phyloP scores from a whole-genome alignment of 2,113 vertebrate genomes.

The Dipodomys ordii region DNA sequence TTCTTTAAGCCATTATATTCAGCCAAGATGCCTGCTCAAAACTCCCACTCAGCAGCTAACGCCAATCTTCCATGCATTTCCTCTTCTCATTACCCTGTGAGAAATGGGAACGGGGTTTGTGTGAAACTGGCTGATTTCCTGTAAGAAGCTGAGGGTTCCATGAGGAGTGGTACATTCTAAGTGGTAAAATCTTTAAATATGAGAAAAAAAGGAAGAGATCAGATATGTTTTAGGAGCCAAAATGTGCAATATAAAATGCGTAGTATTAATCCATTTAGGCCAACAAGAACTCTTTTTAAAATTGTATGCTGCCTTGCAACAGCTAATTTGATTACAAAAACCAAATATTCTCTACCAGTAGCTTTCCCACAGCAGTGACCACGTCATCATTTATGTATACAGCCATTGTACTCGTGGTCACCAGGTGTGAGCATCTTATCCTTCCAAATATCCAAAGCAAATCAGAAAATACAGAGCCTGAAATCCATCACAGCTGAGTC shows the following conservation, averaged over 20 bases:
- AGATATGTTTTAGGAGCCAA: not conserved
- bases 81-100: not conserved
- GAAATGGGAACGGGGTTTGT: not conserved
- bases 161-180: not conserved
- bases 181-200: not conserved
- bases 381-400: not conserved
- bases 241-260: not conserved
- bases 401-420: rapidly evolving
- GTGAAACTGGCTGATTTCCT: not conserved
- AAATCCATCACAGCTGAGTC: not conserved
- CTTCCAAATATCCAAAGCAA: not conserved
- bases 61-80: not conserved
- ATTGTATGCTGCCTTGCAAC: not conserved
- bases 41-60: not conserved
- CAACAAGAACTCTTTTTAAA: not conserved
- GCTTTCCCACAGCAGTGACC: too few relatives aligned
- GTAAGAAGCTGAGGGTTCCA: not conserved
- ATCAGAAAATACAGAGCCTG: not conserved
- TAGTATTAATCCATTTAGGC: not conserved
- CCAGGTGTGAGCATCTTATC: not conserved
- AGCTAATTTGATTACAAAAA: not conserved
- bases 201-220: not conserved
- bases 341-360: not conserved
- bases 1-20: not conserved
- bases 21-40: not conserved